Evolutionary conservation across 2,113 vertebrate genomes (phyloP).

Genomic region (Zeus faber): DNA sequence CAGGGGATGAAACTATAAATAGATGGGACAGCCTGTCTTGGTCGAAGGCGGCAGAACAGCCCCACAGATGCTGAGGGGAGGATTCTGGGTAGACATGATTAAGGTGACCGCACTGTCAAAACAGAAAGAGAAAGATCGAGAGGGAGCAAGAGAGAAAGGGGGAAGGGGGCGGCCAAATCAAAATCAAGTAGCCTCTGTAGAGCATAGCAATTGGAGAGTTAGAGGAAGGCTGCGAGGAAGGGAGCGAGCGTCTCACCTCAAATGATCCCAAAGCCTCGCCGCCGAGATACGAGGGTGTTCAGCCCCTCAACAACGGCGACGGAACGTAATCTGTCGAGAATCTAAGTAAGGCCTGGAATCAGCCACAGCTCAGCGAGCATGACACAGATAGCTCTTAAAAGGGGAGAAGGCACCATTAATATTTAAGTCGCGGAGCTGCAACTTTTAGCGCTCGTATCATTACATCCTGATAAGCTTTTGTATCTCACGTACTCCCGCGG

Average conservation of each 20-base stretch:
- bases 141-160: conserved; percentile 6
- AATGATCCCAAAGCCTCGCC: conserved; percentile 34
- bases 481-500: conserved; percentile 44
- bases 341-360: too few relatives aligned
- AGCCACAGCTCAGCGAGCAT: too few relatives aligned
- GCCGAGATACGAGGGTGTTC: conserved; percentile 29
- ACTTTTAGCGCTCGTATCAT: conserved; percentile 57
- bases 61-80: conserved; percentile 26
- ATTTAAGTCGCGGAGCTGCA: conserved; percentile 53
- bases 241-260: conserved; percentile 28
- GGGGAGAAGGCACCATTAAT: conserved; percentile 62
- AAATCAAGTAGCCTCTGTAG: conserved; percentile 20
- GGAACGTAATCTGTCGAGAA: too few relatives aligned
- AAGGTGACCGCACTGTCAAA: conserved; percentile 36
- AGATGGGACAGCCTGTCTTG: conserved; percentile 43
- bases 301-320: conserved; percentile 28
- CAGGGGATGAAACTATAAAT: conserved; percentile 53
- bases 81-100: conserved; percentile 46
- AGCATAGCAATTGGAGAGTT: conserved; percentile 13
- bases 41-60: conserved; percentile 24
- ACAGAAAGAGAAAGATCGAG: background rate
- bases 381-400: too few relatives aligned
- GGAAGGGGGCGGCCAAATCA: conserved; percentile 18
- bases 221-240: conserved; percentile 8
- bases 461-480: conserved; percentile 66